Percentiles rank a stretch among this genome's conserved stretches.
Conservation (phyloP, 2,113 vertebrate species). For the Polypterus bichir region DNA sequence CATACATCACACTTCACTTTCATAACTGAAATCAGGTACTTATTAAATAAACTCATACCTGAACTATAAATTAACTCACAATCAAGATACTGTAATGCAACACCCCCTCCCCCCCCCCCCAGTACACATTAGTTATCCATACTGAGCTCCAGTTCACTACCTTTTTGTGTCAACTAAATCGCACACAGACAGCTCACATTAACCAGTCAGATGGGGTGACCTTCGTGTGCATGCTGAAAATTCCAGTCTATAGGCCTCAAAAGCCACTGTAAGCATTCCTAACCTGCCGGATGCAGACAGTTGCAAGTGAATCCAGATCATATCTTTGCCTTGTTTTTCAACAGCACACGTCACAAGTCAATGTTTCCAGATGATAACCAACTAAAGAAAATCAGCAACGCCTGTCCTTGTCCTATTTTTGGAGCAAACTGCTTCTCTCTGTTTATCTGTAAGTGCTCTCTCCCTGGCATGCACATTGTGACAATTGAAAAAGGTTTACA, state of each 20-base stretch:
- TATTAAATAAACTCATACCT: too few species aligned
- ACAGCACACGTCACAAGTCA: slow-evolving; percentile 12
- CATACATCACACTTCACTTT: too few species aligned
- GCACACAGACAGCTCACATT: neutral
- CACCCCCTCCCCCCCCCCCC: too few species aligned
- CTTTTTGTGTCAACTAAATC: too few species aligned
- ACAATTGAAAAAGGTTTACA: too few species aligned
- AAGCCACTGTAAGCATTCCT: neutral
- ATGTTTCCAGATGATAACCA: slow-evolving; percentile 6
- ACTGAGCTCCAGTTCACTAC: too few species aligned
- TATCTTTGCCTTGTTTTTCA: slow-evolving; percentile 1
- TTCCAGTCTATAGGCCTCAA: neutral
- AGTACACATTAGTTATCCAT: too few species aligned
- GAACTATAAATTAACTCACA: too few species aligned
- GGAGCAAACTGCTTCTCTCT: slow-evolving; percentile 1
- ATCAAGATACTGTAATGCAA: too few species aligned
- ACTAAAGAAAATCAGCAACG: slow-evolving; percentile 20
- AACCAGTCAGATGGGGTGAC: neutral
- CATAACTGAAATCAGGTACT: too few species aligned
- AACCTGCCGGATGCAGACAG: neutral
- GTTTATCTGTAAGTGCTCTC: too few species aligned
- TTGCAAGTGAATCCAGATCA: neutral
- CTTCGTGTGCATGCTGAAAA: neutral
- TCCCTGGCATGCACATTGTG: too few species aligned
- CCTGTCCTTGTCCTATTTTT: slow-evolving; percentile 17